These are phyloP conservation scores for Frieseomelitta varia DNA, from an alignment of 1,140 invertebrate genomes.

Conservation along the genomic window DNA sequence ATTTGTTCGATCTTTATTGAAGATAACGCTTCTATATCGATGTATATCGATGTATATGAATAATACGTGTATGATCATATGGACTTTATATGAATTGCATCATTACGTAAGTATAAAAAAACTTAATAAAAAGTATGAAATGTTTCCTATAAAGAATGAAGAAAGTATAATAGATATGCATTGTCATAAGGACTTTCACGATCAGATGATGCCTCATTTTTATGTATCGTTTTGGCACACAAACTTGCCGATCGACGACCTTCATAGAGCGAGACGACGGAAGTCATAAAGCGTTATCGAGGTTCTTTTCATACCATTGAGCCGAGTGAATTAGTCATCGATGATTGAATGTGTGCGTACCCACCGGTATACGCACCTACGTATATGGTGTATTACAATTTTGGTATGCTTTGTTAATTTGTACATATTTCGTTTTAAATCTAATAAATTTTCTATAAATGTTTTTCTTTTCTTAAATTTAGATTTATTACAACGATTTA, in stretches of 20 bases:
- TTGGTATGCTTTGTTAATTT: neutral
- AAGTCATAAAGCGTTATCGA: constrained; percentile 57
- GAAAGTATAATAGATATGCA: constrained; percentile 21
- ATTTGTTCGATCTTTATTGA: too few species aligned
- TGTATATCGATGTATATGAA: neutral
- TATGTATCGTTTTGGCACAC: neutral
- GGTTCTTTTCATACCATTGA: constrained; percentile 47
- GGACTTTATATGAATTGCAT: neutral
- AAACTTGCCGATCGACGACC: constrained; percentile 28
- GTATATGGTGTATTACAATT: constrained; percentile 28
- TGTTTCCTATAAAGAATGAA: neutral
- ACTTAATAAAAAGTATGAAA: too few species aligned
- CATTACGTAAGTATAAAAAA: neutral
- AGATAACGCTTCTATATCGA: neutral
- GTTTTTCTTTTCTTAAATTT: neutral
- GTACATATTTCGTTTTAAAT: too few species aligned
- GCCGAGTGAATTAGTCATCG: constrained; percentile 39
- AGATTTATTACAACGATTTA: neutral
- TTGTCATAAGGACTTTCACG: neutral
- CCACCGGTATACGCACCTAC: constrained; percentile 8
- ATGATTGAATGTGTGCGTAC: constrained; percentile 6
- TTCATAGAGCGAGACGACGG: constrained; percentile 36
- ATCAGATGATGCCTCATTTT: constrained; percentile 1
- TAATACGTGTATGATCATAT: neutral
- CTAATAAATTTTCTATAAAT: neutral